phyloP scores from a whole-genome alignment of 1,140 invertebrate species.

The Hyles euphorbiae region DNA sequence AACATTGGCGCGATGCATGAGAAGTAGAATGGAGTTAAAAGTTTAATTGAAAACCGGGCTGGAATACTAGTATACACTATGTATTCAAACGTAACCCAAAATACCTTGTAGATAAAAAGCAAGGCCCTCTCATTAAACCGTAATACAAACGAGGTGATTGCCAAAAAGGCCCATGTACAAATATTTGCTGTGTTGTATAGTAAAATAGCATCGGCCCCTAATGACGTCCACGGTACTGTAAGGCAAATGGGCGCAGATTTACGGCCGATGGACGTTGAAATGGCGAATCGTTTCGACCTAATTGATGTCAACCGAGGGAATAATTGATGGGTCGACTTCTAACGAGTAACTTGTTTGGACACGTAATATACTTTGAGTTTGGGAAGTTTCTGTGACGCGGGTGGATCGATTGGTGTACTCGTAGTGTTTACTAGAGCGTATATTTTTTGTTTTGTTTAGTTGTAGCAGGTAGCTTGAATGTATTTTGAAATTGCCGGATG shows the following conservation, averaged over 20 bases:
- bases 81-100: too few species aligned
- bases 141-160: conserved; percentile 2
- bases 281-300: conserved; percentile 12
- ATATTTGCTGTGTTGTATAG: conserved; percentile 14
- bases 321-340: conserved; percentile 25
- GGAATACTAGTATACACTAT: too few species aligned
- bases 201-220: conserved; percentile 10
- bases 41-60: too few species aligned
- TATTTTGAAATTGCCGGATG: too few species aligned
- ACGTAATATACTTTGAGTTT: too few species aligned
- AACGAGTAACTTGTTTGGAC: not conserved
- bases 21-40: too few species aligned
- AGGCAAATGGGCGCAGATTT: conserved; percentile 12
- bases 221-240: conserved; percentile 8
- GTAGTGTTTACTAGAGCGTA: too few species aligned
- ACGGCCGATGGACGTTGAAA: conserved; percentile 15
- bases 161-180: conserved; percentile 6
- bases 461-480: too few species aligned
- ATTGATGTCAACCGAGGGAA: conserved; percentile 14
- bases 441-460: too few species aligned
- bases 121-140: not conserved
- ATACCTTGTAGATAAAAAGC: not conserved
- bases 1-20: too few species aligned
- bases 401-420: too few species aligned
- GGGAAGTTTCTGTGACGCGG: too few species aligned